Conservation (phyloP, 2,797 vertebrate genomes). For the Echeneis naucrates region DNA sequence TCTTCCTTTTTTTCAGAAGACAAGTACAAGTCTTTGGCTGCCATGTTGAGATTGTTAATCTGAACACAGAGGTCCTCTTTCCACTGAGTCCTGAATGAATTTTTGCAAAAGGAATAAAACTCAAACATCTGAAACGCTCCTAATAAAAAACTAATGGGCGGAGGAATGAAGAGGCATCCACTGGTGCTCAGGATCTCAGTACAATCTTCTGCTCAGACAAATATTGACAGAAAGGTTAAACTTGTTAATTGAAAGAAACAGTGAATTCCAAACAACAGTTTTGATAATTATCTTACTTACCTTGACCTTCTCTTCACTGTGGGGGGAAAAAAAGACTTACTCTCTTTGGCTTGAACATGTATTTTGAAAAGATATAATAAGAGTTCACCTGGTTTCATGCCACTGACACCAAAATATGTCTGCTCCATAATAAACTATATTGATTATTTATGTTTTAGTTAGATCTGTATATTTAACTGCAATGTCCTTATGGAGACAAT, state of each 20-base stretch:
- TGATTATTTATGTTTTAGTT: too few relatives aligned
- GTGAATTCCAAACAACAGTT: neutral
- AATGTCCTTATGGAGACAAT: too few relatives aligned
- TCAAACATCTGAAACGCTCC: neutral
- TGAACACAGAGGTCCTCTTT: too few relatives aligned
- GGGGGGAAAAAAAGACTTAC: constrained; percentile 46
- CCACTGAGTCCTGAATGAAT: too few relatives aligned
- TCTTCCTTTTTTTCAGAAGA: constrained; percentile 84
- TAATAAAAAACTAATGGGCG: too few relatives aligned
- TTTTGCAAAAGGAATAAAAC: too few relatives aligned
- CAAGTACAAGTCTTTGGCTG: constrained; percentile 87
- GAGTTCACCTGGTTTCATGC: too few relatives aligned
- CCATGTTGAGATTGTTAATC: constrained; percentile 81
- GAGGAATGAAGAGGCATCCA: neutral
- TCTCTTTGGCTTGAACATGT: constrained; percentile 12
- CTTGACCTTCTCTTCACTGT: constrained; percentile 56
- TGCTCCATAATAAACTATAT: too few relatives aligned
- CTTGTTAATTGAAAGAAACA: neutral
- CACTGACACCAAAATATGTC: too few relatives aligned
- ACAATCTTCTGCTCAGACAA: constrained; percentile 48
- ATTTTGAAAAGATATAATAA: neutral
- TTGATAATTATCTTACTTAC: constrained; percentile 76
- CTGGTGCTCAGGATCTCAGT: neutral
- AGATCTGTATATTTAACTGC: too few relatives aligned
- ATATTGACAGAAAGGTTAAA: constrained; percentile 33